Base-by-base conservation (phyloP, 2,113 vertebrate species). In the Campylorhamphus procurvoides region DNA sequence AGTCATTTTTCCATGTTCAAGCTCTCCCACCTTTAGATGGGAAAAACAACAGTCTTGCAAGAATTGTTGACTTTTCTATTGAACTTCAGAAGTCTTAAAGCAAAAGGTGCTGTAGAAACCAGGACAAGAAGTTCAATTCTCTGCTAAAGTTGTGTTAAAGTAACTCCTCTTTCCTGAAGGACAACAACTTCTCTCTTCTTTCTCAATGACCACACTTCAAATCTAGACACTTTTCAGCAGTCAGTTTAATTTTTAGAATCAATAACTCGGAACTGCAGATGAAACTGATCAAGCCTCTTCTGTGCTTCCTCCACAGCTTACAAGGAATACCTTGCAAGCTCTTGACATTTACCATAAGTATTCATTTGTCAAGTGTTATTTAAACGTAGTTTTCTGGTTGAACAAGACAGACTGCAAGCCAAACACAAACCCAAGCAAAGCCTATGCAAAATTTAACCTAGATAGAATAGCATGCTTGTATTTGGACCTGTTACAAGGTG, bases 381-480 rank as follows among this genome's bases (percentile, higher is more conserved):
- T 92, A 87, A 94, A 94, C 56, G 22, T 52, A 84, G 31, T 25
- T 40, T 69, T 74, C 58, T 67, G n/a, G 64, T 56, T 77, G 47
- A 78, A 76, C 62, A 78, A 82, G 49, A 90, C 28, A 88, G 39
- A 77, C 55, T 73, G 52, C 67, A 83, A 95, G 50, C 29, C 67
- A 63, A 35, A 85, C 58, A 55, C 35, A 94, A 92, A 89, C 12
- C 25, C 33, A 73, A n/a, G 74, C 33, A 89, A 91, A 87, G 29
- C 33, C 75, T 69, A 74, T 55, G 46, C 37, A 95, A 88, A 96
- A 90, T 63, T 86, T 91, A 90, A 87, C 79, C 72, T 74, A 86
- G 52, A 71, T 22, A 79, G n/a, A 84, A 71, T 1, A 44, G 39
- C 0, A 0, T 72, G 35, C 18, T 80, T 86, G 35, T 53, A 73